phyloP scores from a whole-genome alignment of 2,113 vertebrate genomes.

The human (Homo sapiens) region DNA sequence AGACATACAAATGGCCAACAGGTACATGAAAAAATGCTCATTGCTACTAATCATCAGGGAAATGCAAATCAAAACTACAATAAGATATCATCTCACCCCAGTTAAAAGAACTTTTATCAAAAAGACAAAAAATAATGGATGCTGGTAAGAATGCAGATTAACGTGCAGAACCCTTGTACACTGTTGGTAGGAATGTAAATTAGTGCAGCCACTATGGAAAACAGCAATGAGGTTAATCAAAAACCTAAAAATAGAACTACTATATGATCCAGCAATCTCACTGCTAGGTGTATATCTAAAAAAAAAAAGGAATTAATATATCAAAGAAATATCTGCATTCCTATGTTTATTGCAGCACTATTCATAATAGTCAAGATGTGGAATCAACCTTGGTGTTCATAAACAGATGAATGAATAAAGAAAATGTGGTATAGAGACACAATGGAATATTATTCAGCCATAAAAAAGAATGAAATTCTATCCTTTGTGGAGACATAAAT shows the following conservation, averaged over 20 bases:
- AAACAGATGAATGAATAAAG: background rate
- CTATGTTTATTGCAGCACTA: background rate
- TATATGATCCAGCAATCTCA: background rate
- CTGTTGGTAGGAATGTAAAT: background rate
- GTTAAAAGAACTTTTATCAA: background rate
- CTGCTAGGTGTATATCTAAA: background rate
- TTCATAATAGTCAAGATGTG: background rate
- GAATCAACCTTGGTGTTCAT: background rate
- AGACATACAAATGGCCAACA: background rate
- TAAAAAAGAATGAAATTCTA: background rate
- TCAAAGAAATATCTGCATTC: background rate
- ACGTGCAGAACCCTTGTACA: background rate
- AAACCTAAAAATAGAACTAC: background rate
- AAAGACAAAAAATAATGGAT: background rate
- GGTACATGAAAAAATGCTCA: background rate
- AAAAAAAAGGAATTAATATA: background rate
- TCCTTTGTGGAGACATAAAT: background rate
- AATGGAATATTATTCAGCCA: background rate
- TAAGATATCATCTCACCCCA: background rate
- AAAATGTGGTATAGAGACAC: background rate
- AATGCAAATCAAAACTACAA: background rate
- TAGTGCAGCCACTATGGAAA: background rate
- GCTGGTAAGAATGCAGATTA: background rate
- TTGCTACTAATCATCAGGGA: background rate
- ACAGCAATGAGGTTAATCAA: background rate